A percentile compares a stretch with the other conserved stretches of the same genome.
These are phyloP conservation scores for Neosilurus hyrtlii DNA, from an alignment of 2,797 vertebrate species.

Conservation along the genomic window DNA sequence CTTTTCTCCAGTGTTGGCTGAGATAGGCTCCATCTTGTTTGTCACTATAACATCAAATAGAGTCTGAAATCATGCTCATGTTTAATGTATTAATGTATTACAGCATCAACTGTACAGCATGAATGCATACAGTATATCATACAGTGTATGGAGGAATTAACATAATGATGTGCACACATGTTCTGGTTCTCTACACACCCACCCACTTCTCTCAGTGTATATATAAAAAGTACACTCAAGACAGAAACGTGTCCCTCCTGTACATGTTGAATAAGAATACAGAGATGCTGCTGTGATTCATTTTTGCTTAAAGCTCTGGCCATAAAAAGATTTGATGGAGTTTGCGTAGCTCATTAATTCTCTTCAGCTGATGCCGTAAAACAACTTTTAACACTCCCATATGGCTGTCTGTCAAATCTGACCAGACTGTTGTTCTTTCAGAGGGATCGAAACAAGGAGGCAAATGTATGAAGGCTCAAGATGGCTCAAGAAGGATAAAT, in stretches of 20 bases:
- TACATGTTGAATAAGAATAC: background rate
- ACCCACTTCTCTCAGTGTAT: background rate
- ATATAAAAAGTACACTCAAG: background rate
- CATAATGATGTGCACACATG: background rate
- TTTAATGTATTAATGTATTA: conserved; percentile 6
- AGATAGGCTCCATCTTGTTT: background rate
- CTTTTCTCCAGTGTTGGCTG: too few species aligned
- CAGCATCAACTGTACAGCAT: background rate
- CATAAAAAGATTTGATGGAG: conserved; percentile 12
- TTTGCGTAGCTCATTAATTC: conserved; percentile 16
- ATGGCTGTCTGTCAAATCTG: conserved; percentile 8
- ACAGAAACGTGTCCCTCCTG: background rate
- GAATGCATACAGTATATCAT: background rate
- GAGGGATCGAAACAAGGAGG: background rate
- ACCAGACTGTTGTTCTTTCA: conserved; percentile 39
- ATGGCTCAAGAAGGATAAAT: background rate
- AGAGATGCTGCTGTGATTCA: background rate
- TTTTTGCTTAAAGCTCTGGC: background rate
- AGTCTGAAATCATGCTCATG: conserved; percentile 15
- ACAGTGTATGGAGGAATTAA: background rate
- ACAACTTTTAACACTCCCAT: conserved; percentile 10
- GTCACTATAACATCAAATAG: background rate
- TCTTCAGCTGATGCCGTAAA: conserved; percentile 18
- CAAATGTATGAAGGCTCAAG: conserved; percentile 58
- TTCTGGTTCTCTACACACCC: background rate